Evolutionary conservation across 2,797 vertebrate species (phyloP).

Genomic region (Pogonophryne albipinna): DNA sequence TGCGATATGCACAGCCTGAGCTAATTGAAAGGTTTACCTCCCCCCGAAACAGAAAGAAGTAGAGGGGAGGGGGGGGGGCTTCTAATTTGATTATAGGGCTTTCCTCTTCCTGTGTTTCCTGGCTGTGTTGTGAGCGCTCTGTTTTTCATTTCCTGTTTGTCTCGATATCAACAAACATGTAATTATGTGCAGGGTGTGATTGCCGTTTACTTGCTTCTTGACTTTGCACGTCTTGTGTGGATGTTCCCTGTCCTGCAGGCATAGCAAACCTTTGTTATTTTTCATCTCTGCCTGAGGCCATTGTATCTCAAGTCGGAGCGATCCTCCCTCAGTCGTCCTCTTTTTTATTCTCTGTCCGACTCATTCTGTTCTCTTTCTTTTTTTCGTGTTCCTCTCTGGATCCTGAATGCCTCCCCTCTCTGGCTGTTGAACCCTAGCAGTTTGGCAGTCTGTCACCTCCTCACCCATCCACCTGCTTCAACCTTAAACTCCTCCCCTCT

Average conservation of each 20-base stretch:
- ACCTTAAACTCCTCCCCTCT: not conserved
- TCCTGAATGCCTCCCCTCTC: not conserved
- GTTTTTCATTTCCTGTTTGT: slow-evolving; percentile 20
- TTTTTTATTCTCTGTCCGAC: not conserved
- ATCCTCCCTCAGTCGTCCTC: not conserved
- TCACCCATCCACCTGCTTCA: not conserved
- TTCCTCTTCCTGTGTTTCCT: slow-evolving; percentile 32
- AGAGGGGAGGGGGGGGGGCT: not conserved
- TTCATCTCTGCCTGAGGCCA: slow-evolving; percentile 17
- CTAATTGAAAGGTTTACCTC: slow-evolving; percentile 61
- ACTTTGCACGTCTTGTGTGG: not conserved
- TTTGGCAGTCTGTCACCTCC: slow-evolving; percentile 6
- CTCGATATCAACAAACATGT: slow-evolving; percentile 6
- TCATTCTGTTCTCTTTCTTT: not conserved
- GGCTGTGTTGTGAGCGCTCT: not conserved
- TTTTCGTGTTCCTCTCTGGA: not conserved
- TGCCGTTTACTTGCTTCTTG: not conserved
- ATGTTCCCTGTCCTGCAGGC: not conserved
- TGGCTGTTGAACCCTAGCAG: not conserved
- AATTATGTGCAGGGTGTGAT: not conserved
- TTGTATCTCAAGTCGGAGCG: slow-evolving; percentile 7
- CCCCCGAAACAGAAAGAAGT: not conserved
- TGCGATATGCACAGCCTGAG: slow-evolving; percentile 27
- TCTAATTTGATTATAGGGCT: slow-evolving; percentile 50
- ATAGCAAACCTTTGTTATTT: slow-evolving; percentile 36